Conservation (phyloP, 2,888 invertebrate species). For the Agrochola litura region DNA sequence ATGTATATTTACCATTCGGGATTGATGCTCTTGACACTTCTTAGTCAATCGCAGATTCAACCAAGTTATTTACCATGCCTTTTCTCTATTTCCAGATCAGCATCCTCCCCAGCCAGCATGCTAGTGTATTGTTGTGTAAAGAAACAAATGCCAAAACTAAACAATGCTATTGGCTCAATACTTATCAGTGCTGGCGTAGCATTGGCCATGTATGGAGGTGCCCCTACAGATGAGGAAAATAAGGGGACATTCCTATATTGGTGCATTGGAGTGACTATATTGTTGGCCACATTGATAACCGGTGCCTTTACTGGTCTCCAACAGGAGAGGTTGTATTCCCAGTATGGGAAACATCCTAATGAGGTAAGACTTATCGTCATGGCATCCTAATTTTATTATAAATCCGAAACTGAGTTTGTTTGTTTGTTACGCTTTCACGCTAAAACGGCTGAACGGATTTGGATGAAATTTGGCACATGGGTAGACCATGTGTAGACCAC, state of each 20-base stretch:
- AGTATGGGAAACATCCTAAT: constrained; percentile 86
- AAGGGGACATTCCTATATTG: constrained; percentile 81
- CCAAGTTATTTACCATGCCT: not conserved
- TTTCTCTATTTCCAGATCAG: constrained; percentile 77
- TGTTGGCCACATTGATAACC: constrained; percentile 80
- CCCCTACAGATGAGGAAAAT: constrained; percentile 77
- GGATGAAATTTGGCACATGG: too few relatives aligned
- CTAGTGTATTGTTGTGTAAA: constrained; percentile 83
- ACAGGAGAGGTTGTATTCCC: constrained; percentile 83
- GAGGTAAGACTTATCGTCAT: constrained; percentile 74
- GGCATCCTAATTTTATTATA: too few relatives aligned
- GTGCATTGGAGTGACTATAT: constrained; percentile 83
- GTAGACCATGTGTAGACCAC: too few relatives aligned
- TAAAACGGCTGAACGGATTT: too few relatives aligned
- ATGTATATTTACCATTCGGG: not conserved
- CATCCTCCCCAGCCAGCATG: constrained; percentile 87
- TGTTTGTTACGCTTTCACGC: too few relatives aligned
- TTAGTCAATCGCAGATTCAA: not conserved
- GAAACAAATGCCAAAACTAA: constrained; percentile 78
- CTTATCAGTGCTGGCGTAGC: constrained; percentile 83
- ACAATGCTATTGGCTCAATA: constrained; percentile 82
- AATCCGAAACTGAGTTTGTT: too few relatives aligned
- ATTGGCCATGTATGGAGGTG: constrained; percentile 85
- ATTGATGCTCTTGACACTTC: not conserved
- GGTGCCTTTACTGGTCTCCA: constrained; percentile 86